A percentile compares a stretch with the other conserved stretches of the same genome.
Conservation (phyloP, 2,797 vertebrate species). For the Schizopygopsis pylzovi region DNA sequence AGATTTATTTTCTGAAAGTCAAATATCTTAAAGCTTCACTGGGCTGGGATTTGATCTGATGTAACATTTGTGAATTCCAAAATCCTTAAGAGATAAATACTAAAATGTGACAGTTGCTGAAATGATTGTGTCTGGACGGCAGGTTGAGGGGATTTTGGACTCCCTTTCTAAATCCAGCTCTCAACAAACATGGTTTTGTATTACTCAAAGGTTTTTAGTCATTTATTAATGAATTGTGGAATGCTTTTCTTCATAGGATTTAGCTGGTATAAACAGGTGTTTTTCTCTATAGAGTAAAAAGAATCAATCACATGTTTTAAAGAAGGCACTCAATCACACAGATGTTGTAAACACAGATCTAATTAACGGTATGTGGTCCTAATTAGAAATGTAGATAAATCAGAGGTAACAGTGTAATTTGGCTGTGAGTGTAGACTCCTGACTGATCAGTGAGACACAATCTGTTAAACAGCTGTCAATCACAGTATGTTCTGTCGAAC, state of each 20-base stretch:
- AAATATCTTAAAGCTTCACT: conserved; percentile 10
- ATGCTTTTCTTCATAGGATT: neutral
- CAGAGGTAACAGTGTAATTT: conserved; percentile 1
- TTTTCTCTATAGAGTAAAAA: neutral
- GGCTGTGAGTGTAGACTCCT: neutral
- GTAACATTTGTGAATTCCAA: conserved; percentile 10
- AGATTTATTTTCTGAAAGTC: conserved; percentile 14
- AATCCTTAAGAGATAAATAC: conserved; percentile 1
- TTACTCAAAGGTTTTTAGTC: neutral
- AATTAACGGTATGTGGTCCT: neutral
- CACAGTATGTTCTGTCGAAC: conserved; percentile 14
- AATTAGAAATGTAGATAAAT: conserved; percentile 13
- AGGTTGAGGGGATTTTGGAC: neutral
- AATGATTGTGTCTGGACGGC: neutral
- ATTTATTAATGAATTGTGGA: neutral
- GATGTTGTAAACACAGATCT: neutral
- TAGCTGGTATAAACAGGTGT: neutral
- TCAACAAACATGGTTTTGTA: neutral
- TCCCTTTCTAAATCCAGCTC: neutral
- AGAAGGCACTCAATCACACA: neutral
- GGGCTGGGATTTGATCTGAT: conserved; percentile 29
- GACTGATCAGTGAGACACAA: conserved; percentile 9
- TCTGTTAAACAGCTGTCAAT: conserved; percentile 34
- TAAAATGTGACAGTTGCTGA: conserved; percentile 12
- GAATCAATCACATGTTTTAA: neutral